Conservation (phyloP, 92 coral and sea anemone species). For the Siderastrea siderea region DNA sequence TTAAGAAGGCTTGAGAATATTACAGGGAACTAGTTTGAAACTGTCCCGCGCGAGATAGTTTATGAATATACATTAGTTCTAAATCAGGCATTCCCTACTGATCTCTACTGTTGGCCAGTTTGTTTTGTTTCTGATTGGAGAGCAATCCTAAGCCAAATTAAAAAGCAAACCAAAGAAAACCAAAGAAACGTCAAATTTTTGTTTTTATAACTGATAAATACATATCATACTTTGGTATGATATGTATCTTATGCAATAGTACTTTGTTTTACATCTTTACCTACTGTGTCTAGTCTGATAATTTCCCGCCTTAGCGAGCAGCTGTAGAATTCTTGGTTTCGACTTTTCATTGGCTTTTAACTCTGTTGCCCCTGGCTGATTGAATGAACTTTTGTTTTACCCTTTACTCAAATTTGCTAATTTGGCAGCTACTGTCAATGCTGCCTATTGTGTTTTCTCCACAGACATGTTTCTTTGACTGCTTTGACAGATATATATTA, state of each 20-base stretch:
- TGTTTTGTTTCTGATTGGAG: background rate
- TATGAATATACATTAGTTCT: background rate
- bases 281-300: conserved; percentile 3
- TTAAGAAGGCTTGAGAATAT: no score
- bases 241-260: background rate
- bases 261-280: background rate
- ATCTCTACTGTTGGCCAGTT: background rate
- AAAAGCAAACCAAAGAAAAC: no score
- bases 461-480: background rate
- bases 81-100: background rate
- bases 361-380: conserved; percentile 4
- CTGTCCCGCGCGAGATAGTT: background rate
- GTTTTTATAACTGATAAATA: background rate
- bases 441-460: background rate
- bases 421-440: conserved; percentile 6
- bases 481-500: background rate
- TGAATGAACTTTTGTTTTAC: conserved; percentile 26
- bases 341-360: conserved; percentile 15
- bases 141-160: background rate
- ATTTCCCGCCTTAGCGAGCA: conserved; percentile 7
- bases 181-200: no score
- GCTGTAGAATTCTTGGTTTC: background rate
- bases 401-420: conserved; percentile 20
- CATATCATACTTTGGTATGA: background rate
- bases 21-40: no score